A percentile compares a stretch with the other conserved stretches of the same genome.
Conservation (phyloP, 2,888 invertebrate species). For the Oligia fasciuncula region DNA sequence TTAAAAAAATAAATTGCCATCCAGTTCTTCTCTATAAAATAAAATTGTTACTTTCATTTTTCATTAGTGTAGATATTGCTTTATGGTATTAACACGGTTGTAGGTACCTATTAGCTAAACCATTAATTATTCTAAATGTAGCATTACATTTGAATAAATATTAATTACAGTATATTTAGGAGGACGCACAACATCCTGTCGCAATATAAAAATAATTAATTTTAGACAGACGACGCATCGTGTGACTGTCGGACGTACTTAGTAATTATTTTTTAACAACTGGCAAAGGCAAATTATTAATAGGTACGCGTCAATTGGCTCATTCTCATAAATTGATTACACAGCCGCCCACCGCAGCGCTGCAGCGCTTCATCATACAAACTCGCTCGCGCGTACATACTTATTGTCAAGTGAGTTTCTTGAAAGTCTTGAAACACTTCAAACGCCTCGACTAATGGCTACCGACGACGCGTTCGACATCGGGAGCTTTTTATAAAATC, state of each 20-base stretch:
- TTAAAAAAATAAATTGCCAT: constrained; percentile 34
- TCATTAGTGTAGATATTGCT: constrained; percentile 16
- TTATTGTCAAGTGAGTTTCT: constrained; percentile 66
- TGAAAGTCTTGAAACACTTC: constrained; percentile 67
- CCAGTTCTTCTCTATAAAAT: neutral
- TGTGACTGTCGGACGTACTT: constrained; percentile 12
- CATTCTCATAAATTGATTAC: constrained; percentile 63
- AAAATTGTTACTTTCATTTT: constrained; percentile 15
- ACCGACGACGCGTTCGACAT: constrained; percentile 66
- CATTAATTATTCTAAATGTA: constrained; percentile 52
- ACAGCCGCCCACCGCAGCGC: constrained; percentile 42
- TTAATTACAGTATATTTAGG: constrained; percentile 48
- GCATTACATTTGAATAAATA: constrained; percentile 48
- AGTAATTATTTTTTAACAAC: constrained; percentile 24
- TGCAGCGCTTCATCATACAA: constrained; percentile 54
- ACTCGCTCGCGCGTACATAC: constrained; percentile 34
- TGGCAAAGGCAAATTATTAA: constrained; percentile 42
- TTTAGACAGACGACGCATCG: constrained; percentile 20
- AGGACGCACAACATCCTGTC: constrained; percentile 50
- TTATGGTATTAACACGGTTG: constrained; percentile 25
- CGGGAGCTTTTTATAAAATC: constrained; percentile 70
- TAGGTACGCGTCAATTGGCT: constrained; percentile 55
- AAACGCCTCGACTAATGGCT: constrained; percentile 66
- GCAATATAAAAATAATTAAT: constrained; percentile 33
- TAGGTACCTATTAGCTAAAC: constrained; percentile 33